These are phyloP conservation scores for Rhagium mordax DNA, from an alignment of 2,888 invertebrate species.

Conservation along the genomic window DNA sequence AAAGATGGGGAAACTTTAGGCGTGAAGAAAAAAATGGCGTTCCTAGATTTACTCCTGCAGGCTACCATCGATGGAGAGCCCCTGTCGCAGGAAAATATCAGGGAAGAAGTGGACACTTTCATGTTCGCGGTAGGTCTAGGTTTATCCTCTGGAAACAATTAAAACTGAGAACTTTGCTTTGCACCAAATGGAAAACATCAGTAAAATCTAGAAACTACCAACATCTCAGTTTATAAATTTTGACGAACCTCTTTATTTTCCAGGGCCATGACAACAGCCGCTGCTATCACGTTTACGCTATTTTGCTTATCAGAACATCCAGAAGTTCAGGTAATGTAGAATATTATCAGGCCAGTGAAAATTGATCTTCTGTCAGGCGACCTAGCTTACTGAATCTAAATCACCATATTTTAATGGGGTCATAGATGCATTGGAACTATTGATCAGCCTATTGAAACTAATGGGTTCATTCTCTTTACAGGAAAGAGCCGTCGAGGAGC, in stretches of 20 bases:
- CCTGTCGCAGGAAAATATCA: constrained; percentile 74
- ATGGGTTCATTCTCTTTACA: constrained; percentile 48
- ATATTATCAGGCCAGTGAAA: too few relatives aligned
- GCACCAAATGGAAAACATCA: too few relatives aligned
- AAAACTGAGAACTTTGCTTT: too few relatives aligned
- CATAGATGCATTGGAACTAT: too few relatives aligned
- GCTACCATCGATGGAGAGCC: constrained; percentile 73
- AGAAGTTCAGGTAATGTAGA: constrained; percentile 68
- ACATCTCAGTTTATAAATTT: too few relatives aligned
- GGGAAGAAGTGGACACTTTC: constrained; percentile 82
- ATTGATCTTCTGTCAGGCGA: too few relatives aligned
- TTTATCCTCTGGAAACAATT: too few relatives aligned
- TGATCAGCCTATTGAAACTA: too few relatives aligned
- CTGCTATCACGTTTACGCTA: constrained; percentile 68
- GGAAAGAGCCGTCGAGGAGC: constrained; percentile 65
- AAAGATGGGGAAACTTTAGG: constrained; percentile 15
- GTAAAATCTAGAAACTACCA: too few relatives aligned
- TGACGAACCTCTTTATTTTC: too few relatives aligned
- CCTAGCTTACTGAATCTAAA: too few relatives aligned
- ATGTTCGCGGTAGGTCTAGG: constrained; percentile 81
- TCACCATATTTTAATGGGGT: too few relatives aligned
- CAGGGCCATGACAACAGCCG: constrained; percentile 70
- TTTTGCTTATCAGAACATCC: constrained; percentile 67
- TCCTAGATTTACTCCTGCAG: constrained; percentile 77
- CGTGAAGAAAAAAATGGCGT: constrained; percentile 75